These are phyloP conservation scores for Ormyrus pomaceus DNA, from an alignment of 2,888 invertebrate genomes.

Conservation along the genomic window DNA sequence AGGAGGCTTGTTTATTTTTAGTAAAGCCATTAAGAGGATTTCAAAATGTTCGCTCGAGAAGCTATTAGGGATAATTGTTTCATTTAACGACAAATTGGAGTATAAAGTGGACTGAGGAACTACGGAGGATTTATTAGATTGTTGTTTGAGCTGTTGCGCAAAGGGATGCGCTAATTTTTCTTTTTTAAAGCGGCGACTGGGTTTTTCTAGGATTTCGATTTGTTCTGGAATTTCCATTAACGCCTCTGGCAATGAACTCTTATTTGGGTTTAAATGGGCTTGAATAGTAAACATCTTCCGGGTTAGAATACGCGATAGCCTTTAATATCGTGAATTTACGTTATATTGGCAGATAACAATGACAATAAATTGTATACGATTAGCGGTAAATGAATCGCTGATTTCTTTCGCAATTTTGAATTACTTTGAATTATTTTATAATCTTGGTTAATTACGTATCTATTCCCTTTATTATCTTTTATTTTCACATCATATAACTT, in stretches of 20 bases:
- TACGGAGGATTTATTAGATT: background rate
- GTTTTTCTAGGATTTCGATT: background rate
- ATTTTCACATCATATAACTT: no score
- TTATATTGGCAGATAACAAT: no score
- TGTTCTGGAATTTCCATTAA: slow-evolving; percentile 19
- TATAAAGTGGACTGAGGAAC: background rate
- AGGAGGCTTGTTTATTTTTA: slow-evolving; percentile 9
- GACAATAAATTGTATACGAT: no score
- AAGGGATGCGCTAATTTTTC: background rate
- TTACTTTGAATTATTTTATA: no score
- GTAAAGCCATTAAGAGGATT: background rate
- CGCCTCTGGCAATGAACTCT: no score
- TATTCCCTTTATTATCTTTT: no score
- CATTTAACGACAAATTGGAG: background rate
- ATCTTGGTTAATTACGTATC: no score
- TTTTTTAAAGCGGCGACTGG: background rate
- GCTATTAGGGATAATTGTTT: slow-evolving; percentile 9
- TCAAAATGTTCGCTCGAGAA: slow-evolving; percentile 1
- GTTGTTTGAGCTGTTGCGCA: background rate
- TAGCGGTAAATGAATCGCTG: no score
- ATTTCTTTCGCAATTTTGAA: no score
- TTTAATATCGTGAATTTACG: background rate
- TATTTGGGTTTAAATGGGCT: background rate
- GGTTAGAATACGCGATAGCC: background rate
- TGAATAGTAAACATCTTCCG: background rate